Base-by-base conservation (phyloP, 23 tunicate genomes). In the Ascidia mentula region DNA sequence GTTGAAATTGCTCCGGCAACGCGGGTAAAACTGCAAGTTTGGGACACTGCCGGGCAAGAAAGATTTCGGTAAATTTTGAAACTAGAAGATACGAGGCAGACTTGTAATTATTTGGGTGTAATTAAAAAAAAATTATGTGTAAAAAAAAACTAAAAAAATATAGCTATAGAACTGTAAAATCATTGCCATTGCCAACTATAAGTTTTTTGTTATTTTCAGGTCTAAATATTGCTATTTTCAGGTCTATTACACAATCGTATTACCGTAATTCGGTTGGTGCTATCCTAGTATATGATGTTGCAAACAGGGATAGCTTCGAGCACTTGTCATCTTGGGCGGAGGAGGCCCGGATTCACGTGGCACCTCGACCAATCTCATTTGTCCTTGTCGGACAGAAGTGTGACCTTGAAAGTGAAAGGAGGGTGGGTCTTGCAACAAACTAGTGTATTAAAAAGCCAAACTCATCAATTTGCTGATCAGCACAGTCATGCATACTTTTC, bases 31-130 rank as follows among this genome's bases (percentile, higher is more conserved):
- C 82, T 95, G 8, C 99, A 95, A 42, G 69, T 95, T 32, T 95
- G 99, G 99, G 99, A 95, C 74, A 95, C 99, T 0, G 99, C 99
- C 36, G 99, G 99, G 7, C 99, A 95, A 40, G 99, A 95, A 79
- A 75, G 99, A 39, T 95, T 95, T 72, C 59, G 99, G 94, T 92
- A 72, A 31, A 13, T 4, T 35, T 4, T 72, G 13, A 5, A 5
- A 5, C 4, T 53, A 9, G 7, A 6, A 53, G 24, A 28, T 53
- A 9, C n/a, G n/a, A 5, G 1, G 1, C 24, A 53, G 24, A 53
- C 13, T 28, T 9, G 4, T 20, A 1, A 53, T 53, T 15, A 9
- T 53, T 53, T 20, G 65, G 65, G 13, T 42, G 12, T 42, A 9
- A 9, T 42, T 42, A 12, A 42, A 42, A 42, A 42, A 42, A 42